Conservation (phyloP, 2,888 invertebrate genomes). For the Pinctada fucata region DNA sequence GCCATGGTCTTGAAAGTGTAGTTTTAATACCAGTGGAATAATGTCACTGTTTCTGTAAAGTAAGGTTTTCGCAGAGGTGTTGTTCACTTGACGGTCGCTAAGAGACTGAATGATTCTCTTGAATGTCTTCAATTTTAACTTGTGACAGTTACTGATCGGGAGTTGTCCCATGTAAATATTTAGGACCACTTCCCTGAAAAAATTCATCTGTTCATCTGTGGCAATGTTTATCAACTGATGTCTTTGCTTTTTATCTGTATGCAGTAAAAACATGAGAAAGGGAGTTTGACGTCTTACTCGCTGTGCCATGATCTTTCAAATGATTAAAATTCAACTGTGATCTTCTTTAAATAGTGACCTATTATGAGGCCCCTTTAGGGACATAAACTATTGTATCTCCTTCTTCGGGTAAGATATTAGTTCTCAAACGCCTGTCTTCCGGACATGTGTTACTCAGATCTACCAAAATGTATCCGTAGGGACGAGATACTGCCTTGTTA, state of each 20-base stretch:
- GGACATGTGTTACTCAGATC: no score
- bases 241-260: conserved; percentile 10
- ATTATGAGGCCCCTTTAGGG: not conserved
- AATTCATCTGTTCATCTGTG: conserved; percentile 7
- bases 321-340: not conserved
- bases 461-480: no score
- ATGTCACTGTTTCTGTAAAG: not conserved
- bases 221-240: conserved; percentile 7
- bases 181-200: conserved; percentile 10
- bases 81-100: not conserved
- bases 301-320: conserved; percentile 9
- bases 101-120: conserved; percentile 19
- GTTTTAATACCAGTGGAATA: conserved; percentile 14
- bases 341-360: not conserved
- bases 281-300: conserved; percentile 8
- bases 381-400: conserved; percentile 18
- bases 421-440: not conserved
- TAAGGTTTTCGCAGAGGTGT: not conserved
- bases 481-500: conserved; percentile 3
- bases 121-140: conserved; percentile 3
- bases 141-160: conserved; percentile 7
- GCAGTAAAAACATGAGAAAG: conserved; percentile 8
- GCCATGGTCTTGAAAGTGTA: conserved; percentile 18
- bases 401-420: conserved; percentile 18
- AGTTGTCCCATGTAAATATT: conserved; percentile 17